phyloP scores from a whole-genome alignment of 2,797 vertebrate genomes.

The Hypotaenidia okinawae region DNA sequence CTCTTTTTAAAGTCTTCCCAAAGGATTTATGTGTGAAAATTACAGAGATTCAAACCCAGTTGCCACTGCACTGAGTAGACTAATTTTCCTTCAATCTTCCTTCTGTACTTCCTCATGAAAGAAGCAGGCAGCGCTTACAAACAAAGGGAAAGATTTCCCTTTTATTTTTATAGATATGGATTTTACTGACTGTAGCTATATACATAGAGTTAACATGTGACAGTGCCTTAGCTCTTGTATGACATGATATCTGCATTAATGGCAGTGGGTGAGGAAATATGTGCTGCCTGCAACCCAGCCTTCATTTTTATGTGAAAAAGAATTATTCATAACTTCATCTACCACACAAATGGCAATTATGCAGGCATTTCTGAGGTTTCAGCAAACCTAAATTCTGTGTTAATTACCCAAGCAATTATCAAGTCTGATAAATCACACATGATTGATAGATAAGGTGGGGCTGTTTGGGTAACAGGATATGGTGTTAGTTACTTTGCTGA shows the following conservation, averaged over 20 bases:
- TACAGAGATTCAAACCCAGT: conserved; percentile 28
- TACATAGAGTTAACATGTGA: conserved; percentile 11
- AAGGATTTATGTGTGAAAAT: conserved; percentile 64
- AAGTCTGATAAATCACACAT: conserved; percentile 75
- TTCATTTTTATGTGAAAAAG: conserved; percentile 62
- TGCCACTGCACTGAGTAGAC: conserved; percentile 6
- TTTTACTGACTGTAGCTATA: conserved; percentile 27
- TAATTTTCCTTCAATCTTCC: conserved; percentile 45
- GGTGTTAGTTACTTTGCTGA: conserved; percentile 70
- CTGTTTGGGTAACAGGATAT: conserved; percentile 70
- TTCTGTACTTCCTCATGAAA: conserved; percentile 27
- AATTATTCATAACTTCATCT: conserved; percentile 74
- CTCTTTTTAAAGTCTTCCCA: conserved; percentile 67
- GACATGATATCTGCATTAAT: conserved; percentile 57
- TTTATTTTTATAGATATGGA: neutral
- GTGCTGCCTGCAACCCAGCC: conserved; percentile 39
- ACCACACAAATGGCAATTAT: conserved; percentile 70
- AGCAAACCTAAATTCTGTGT: conserved; percentile 65
- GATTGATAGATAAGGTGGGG: conserved; percentile 73
- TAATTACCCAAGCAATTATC: conserved; percentile 77
- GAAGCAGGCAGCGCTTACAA: neutral
- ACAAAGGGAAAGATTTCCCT: neutral
- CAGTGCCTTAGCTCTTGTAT: neutral
- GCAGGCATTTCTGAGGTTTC: conserved; percentile 64
- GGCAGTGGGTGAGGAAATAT: conserved; percentile 56